Evolutionary conservation across 1,140 invertebrate species (phyloP).

Genomic region (Drepana arcuata): DNA sequence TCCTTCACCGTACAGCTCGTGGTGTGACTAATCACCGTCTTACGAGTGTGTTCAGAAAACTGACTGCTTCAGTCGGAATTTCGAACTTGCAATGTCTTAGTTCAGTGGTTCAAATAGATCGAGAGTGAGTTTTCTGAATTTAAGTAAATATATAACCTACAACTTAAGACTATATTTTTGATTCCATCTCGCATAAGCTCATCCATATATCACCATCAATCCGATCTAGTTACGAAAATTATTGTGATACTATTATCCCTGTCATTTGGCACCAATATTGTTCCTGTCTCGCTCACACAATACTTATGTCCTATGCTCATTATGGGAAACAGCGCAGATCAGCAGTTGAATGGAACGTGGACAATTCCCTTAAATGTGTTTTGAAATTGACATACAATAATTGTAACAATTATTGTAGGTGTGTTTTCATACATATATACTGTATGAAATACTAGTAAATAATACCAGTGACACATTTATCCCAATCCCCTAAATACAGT

Average conservation of each 20-base stretch:
- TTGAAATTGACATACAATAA: no score
- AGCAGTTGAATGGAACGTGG: slow-evolving; percentile 8
- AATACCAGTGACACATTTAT: no score
- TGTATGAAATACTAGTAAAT: no score
- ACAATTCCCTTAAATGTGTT: no score
- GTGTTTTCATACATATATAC: no score
- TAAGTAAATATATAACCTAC: neutral
- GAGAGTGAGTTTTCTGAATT: neutral
- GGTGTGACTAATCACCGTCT: neutral
- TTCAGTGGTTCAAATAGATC: neutral
- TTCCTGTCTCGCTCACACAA: slow-evolving; percentile 22
- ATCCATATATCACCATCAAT: slow-evolving; percentile 18
- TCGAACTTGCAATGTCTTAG: neutral
- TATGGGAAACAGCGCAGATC: slow-evolving; percentile 20
- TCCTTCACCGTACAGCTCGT: no score
- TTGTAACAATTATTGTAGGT: no score
- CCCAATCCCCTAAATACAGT: no score
- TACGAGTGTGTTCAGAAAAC: neutral
- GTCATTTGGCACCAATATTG: slow-evolving; percentile 18
- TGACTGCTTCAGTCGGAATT: neutral
- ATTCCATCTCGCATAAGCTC: slow-evolving; percentile 12
- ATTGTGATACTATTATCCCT: slow-evolving; percentile 27
- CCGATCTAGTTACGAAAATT: slow-evolving; percentile 40
- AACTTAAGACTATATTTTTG: slow-evolving; percentile 3
- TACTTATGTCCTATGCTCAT: slow-evolving; percentile 20